Base-by-base conservation (phyloP, 2,113 vertebrate species). In the Carettochelys insculpta region DNA sequence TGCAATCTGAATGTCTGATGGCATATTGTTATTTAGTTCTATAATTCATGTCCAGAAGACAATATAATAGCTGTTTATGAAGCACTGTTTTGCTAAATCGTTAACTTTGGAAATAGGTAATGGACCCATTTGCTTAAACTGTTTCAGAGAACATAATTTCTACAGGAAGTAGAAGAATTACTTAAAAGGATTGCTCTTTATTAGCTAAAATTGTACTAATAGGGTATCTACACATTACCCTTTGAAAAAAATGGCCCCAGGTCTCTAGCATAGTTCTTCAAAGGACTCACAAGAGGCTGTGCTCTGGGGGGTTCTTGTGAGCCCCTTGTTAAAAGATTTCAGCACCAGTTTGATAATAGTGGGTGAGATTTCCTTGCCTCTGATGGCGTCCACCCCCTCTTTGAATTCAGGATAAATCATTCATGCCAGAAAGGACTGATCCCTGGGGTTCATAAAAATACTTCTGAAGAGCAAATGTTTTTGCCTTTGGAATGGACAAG, bases 251-350 rank as follows among this genome's bases (percentile, higher is more conserved):
- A 90, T 84, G 83, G 38, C 58, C 93, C 3, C 82, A 92, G 75
- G 51, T 92, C 58, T 95, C 77, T 78, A 89, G 56, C 81, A 83
- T 41, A 84, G 77, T 94, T 95, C 89, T 97, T 97, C 96, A 96
- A 97, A 97, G 95, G 0, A 0, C 56, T 93, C 31, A 5, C 71
- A 85, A 65, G 87, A 78, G 48, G 54, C 73, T 95, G 53, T 86
- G 94, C 96, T 92, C 56, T 84, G 93, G 94, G 95, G 93, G 93
- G 58, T 93, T 96, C 84, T 85, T 1, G 94, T 94, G 95, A 97
- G 22, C 43, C 47, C 52, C 71, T 78, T 22, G 65, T 95, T 91
- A 89, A 90, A 86, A 95, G n/a, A 96, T 95, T 96, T 95, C 94
- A 96, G 90, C 93, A 84, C 94, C 95, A 34, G 9, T 94, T 53